Conservation (phyloP, 2,113 vertebrate species). For the Ariopsis seemanni region DNA sequence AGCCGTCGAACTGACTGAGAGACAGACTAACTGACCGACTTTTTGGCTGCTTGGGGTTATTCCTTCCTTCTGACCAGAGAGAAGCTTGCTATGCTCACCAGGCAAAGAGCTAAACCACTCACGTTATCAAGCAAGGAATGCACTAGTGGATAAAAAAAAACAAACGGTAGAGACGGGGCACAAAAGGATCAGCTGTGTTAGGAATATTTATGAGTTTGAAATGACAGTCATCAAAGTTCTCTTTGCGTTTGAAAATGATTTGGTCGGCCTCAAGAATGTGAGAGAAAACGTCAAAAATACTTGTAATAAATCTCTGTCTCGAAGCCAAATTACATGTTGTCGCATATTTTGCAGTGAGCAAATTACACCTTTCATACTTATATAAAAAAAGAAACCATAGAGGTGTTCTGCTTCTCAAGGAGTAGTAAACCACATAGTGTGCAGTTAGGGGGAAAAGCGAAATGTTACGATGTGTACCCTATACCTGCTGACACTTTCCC, state of each 20-base stretch:
- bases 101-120: slow-evolving; percentile 69
- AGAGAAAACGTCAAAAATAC: slow-evolving; percentile 25
- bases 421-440: slow-evolving; percentile 30
- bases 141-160: slow-evolving; percentile 8
- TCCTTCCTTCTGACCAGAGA: slow-evolving; percentile 72
- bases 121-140: slow-evolving; percentile 49
- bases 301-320: slow-evolving; percentile 8
- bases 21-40: slow-evolving; percentile 62
- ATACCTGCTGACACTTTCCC: slow-evolving; percentile 18
- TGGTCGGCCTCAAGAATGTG: background rate
- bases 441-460: slow-evolving; percentile 29
- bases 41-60: slow-evolving; percentile 70
- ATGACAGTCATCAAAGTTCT: slow-evolving; percentile 32
- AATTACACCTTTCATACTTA: slow-evolving; percentile 33
- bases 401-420: slow-evolving; percentile 15
- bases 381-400: slow-evolving; percentile 1
- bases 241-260: slow-evolving; percentile 24
- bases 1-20: slow-evolving; percentile 60
- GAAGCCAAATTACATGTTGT: slow-evolving; percentile 36
- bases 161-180: background rate
- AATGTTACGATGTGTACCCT: slow-evolving; percentile 33
- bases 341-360: slow-evolving; percentile 27
- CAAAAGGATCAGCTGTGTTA: slow-evolving; percentile 30
- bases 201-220: slow-evolving; percentile 38
- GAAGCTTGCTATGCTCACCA: slow-evolving; percentile 49